phyloP scores from a whole-genome alignment of 2,888 invertebrate genomes.

The Gerris lacustris region DNA sequence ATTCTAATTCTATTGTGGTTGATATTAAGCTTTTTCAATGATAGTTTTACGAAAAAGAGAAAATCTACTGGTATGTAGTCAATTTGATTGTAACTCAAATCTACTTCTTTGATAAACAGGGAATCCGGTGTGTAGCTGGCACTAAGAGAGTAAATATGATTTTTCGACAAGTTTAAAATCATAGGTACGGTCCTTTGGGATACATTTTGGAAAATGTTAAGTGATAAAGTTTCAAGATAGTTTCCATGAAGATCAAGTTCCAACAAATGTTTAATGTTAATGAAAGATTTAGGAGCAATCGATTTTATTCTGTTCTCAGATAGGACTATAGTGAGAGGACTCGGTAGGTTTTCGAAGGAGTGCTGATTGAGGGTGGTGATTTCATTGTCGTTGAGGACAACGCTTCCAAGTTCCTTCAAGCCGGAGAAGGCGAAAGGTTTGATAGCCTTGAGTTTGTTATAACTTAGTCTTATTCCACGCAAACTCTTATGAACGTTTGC shows the following conservation, averaged over 20 bases:
- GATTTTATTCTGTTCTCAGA: slow-evolving; percentile 65
- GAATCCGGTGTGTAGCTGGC: slow-evolving; percentile 38
- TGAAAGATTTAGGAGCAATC: slow-evolving; percentile 60
- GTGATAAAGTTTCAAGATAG: slow-evolving; percentile 53
- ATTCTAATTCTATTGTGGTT: slow-evolving; percentile 59
- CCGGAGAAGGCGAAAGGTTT: slow-evolving; percentile 57
- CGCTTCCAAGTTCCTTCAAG: slow-evolving; percentile 58
- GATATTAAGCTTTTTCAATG: slow-evolving; percentile 55
- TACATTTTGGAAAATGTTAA: slow-evolving; percentile 55
- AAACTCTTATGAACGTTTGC: slow-evolving; percentile 59
- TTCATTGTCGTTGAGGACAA: slow-evolving; percentile 66
- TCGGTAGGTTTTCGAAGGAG: slow-evolving; percentile 64
- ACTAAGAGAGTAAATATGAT: slow-evolving; percentile 43
- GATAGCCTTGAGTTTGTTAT: slow-evolving; percentile 60
- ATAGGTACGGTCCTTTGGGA: slow-evolving; percentile 53
- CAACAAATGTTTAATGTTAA: slow-evolving; percentile 59
- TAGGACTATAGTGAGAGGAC: slow-evolving; percentile 66
- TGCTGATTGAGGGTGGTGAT: slow-evolving; percentile 55
- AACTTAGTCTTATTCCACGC: slow-evolving; percentile 66
- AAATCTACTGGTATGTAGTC: slow-evolving; percentile 49
- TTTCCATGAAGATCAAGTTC: slow-evolving; percentile 72
- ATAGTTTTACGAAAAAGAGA: slow-evolving; percentile 49
- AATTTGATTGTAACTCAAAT: slow-evolving; percentile 56
- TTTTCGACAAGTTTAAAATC: slow-evolving; percentile 62
- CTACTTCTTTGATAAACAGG: slow-evolving; percentile 54